Evolutionary conservation across 2,113 vertebrate genomes (phyloP).

Genomic region (Orthonyx spaldingii): DNA sequence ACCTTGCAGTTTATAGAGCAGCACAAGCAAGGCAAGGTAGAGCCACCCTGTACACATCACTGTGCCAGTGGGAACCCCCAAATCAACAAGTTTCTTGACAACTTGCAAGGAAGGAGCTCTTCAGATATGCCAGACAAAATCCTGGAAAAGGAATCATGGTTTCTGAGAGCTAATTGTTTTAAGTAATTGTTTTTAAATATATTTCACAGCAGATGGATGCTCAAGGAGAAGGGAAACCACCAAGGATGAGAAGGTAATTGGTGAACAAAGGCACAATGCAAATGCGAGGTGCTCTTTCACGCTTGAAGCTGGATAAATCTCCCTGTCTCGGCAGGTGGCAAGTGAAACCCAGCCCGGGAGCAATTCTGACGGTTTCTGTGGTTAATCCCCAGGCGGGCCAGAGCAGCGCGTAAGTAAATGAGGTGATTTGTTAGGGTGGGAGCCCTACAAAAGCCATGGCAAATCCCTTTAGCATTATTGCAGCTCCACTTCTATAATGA

Average conservation of each 20-base stretch:
- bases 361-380: slow-evolving; percentile 71
- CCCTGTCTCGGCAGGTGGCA: slow-evolving; percentile 57
- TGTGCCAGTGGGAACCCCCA: background rate
- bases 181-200: background rate
- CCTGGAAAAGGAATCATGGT: background rate
- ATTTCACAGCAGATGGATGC: slow-evolving; percentile 29
- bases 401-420: slow-evolving; percentile 53
- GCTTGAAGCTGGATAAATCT: background rate
- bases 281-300: background rate
- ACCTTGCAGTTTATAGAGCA: background rate
- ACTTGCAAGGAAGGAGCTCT: background rate
- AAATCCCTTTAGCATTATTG: background rate
- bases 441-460: background rate
- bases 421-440: background rate
- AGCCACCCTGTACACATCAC: background rate
- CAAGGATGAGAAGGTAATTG: slow-evolving; percentile 54
- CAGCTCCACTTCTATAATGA: background rate
- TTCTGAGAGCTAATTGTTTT: background rate
- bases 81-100: background rate
- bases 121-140: background rate
- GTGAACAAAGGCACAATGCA: background rate
- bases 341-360: slow-evolving; percentile 55
- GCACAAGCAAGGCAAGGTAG: background rate
- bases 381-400: slow-evolving; percentile 60
- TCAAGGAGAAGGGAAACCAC: background rate